Evolutionary conservation across 2,113 vertebrate species (phyloP).

Genomic region (Periophthalmus modestus): DNA sequence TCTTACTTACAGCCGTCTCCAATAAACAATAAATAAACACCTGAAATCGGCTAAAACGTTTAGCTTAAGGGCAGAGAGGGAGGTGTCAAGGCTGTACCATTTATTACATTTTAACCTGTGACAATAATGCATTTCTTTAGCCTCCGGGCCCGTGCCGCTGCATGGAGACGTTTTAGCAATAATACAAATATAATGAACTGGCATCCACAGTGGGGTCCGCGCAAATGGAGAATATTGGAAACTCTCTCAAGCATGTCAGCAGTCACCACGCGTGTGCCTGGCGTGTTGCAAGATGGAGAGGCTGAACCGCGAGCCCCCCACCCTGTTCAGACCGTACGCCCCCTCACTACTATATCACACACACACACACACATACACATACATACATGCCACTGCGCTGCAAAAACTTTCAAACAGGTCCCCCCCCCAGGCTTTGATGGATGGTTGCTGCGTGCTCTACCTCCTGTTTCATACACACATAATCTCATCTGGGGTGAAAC

Average conservation of each 20-base stretch:
- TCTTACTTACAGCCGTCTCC: background rate
- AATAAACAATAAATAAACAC: background rate
- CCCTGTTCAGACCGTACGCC: conserved; percentile 49
- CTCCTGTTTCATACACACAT: conserved; percentile 72
- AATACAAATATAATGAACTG: conserved; percentile 67
- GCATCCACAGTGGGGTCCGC: conserved; percentile 52
- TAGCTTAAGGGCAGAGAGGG: conserved; percentile 32
- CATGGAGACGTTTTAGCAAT: conserved; percentile 52
- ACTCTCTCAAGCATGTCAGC: conserved; percentile 72
- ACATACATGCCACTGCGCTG: conserved; percentile 36
- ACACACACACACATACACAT: conserved; percentile 29
- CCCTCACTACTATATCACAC: conserved; percentile 49
- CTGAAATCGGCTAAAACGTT: background rate
- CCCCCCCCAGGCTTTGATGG: conserved; percentile 78
- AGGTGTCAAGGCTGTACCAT: background rate
- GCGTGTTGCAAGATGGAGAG: conserved; percentile 70
- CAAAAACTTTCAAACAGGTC: conserved; percentile 61
- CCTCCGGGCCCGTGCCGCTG: conserved; percentile 39
- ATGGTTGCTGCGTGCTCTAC: conserved; percentile 74
- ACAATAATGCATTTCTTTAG: conserved; percentile 29
- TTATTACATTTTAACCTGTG: conserved; percentile 29
- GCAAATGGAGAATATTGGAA: conserved; percentile 69
- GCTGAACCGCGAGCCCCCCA: conserved; percentile 70
- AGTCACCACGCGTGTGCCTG: conserved; percentile 46
- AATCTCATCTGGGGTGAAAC: conserved; percentile 70